Evolutionary conservation across 1,140 invertebrate genomes (phyloP), one percentile per base, ranked within the genome.

Genomic region (Trachelipus rathkii): DNA sequence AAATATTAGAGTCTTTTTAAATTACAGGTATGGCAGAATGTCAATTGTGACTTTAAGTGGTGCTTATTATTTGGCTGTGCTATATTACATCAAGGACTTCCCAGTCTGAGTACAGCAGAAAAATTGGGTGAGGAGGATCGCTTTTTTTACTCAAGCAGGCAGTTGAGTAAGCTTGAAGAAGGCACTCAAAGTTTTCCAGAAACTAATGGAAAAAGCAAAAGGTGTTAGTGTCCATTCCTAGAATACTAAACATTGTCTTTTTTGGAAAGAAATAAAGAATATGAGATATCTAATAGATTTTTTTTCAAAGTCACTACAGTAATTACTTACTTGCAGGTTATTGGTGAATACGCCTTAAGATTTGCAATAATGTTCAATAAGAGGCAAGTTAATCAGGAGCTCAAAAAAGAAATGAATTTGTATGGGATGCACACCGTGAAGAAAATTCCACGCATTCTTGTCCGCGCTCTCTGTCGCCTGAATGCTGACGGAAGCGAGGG

Each of bases 391-490:
- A 75, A 94, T n/a, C 95, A 83, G 92, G 93, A 69, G 94, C 96
- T 1, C 95, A 96, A 85, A 98, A 97, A 87, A 96, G 99, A 84
- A 99, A 99, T 87, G 96, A 99, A 84, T 98, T 97, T 85, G 95
- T 99, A 75, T 99, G n/a, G n/a, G n/a, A n/a, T n/a, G n/a, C n/a
- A n/a, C n/a, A 99, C 84, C 96, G 99, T 84, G 96, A n/a, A 98
- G 82, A 92, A 95, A 83, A 92, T 99, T 0, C 95, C 95, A 0
- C 91, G n/a, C 93, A 60, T 87, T 92, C 69, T 91, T 93, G n/a
- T n/a, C n/a, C n/a, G n/a, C n/a, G n/a, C 71, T 87, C 90, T 44
- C 87, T 99, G n/a, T n/a, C n/a, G 45, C 89, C 91, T 10, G 92
- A 93, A 77, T n/a, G n/a, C 88, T 97, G 0, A 96, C 82, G 86